These are phyloP conservation scores for Dicrurus megarhynchus DNA, from an alignment of 2,113 vertebrate species.

Conservation along the genomic window DNA sequence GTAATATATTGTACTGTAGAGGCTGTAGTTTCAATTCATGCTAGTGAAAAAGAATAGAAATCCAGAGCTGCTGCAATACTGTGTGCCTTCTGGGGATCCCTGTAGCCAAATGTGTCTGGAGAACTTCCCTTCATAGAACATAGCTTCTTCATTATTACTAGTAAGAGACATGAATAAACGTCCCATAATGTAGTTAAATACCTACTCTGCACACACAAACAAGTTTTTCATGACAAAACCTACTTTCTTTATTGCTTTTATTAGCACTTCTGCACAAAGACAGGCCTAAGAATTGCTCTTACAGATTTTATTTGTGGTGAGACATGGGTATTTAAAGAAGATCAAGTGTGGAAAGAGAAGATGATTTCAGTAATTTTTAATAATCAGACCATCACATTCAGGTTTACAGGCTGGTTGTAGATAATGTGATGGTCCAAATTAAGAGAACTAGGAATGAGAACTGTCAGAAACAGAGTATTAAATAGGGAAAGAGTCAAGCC, in stretches of 20 bases:
- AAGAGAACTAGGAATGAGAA: background rate
- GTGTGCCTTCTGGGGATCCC: constrained; percentile 4
- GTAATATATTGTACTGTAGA: background rate
- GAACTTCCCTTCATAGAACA: constrained; percentile 2
- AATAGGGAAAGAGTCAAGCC: background rate
- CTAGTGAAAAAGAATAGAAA: constrained; percentile 10
- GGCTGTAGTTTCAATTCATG: background rate
- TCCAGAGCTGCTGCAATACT: background rate
- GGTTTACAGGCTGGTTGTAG: background rate
- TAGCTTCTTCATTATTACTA: background rate
- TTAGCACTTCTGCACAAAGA: background rate
- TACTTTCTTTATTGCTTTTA: background rate
- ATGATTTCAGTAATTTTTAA: constrained; percentile 46
- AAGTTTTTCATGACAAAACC: background rate
- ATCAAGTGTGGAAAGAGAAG: background rate
- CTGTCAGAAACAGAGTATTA: constrained; percentile 15
- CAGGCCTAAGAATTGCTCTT: background rate
- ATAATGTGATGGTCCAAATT: background rate
- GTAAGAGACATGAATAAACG: background rate
- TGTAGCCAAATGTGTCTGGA: constrained; percentile 4
- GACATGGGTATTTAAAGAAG: background rate
- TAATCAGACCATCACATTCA: constrained; percentile 16
- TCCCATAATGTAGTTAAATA: background rate
- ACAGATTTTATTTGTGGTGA: background rate
- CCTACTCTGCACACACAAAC: background rate